Conservation (phyloP, 2,797 vertebrate genomes). For the Parauchenoglanis punctatus region DNA sequence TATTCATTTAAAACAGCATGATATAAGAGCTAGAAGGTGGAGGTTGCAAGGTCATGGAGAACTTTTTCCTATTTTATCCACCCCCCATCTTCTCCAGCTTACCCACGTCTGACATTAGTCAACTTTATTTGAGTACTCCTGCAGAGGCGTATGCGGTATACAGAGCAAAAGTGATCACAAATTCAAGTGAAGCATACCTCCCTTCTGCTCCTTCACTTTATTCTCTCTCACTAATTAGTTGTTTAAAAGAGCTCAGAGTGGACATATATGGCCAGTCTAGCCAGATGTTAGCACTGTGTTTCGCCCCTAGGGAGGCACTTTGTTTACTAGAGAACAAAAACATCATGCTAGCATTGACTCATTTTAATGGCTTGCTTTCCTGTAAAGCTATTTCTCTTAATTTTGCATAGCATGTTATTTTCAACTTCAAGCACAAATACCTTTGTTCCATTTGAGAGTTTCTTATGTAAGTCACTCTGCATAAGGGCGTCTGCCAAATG, state of each 20-base stretch:
- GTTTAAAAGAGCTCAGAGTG: constrained; percentile 68
- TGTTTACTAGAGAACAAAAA: constrained; percentile 77
- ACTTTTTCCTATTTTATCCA: constrained; percentile 8
- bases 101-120: constrained; percentile 32
- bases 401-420: neutral
- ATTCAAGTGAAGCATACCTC: constrained; percentile 30
- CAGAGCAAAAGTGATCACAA: constrained; percentile 37
- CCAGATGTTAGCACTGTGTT: constrained; percentile 76
- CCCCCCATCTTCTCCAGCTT: constrained; percentile 10
- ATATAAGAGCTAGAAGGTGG: constrained; percentile 29
- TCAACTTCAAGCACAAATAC: neutral
- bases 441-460: neutral
- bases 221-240: constrained; percentile 74
- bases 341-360: constrained; percentile 63
- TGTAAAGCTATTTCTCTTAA: neutral
- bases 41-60: constrained; percentile 31
- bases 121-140: constrained; percentile 32
- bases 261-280: constrained; percentile 71
- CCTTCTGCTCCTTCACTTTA: constrained; percentile 46
- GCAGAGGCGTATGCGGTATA: constrained; percentile 48
- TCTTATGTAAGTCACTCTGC: no score
- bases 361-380: constrained; percentile 52
- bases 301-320: constrained; percentile 69
- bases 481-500: no score
- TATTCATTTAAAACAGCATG: constrained; percentile 37